Evolutionary conservation across 2,888 invertebrate species (phyloP).

Genomic region (Phasia obesa): DNA sequence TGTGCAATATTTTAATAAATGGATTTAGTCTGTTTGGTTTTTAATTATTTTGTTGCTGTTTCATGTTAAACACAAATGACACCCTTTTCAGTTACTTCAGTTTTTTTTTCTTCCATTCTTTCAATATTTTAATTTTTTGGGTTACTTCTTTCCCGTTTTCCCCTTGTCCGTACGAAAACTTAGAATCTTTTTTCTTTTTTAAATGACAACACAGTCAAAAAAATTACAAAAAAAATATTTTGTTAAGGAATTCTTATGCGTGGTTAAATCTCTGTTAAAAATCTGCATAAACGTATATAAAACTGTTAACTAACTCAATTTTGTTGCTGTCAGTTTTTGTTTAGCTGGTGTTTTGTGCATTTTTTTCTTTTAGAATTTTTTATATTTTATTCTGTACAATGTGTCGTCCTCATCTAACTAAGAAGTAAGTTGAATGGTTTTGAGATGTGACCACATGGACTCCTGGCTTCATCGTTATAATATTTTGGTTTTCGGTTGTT

Average conservation of each 20-base stretch:
- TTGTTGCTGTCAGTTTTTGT: constrained; percentile 81
- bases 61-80: constrained; percentile 63
- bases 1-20: constrained; percentile 4
- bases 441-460: constrained; percentile 67
- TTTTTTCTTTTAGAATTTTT: constrained; percentile 5
- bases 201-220: constrained; percentile 33
- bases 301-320: constrained; percentile 83
- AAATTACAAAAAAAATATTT: constrained; percentile 45
- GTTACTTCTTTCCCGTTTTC: constrained; percentile 16
- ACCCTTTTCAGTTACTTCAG: constrained; percentile 66
- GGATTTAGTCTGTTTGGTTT: constrained; percentile 43
- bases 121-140: constrained; percentile 23
- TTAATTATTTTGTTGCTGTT: constrained; percentile 35
- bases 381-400: constrained; percentile 18
- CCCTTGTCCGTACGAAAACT: constrained; percentile 6
- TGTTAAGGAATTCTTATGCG: constrained; percentile 69
- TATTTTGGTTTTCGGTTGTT: constrained; percentile 47
- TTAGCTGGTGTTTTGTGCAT: constrained; percentile 63
- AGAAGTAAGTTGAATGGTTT: constrained; percentile 60
- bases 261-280: constrained; percentile 73
- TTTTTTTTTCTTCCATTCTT: constrained; percentile 25
- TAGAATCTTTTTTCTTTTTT: constrained; percentile 36
- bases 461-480: constrained; percentile 61
- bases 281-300: constrained; percentile 81
- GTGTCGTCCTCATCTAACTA: constrained; percentile 67